A percentile compares a stretch with the other conserved stretches of the same genome.
Evolutionary conservation across 1,140 invertebrate species (phyloP).

Genomic region (Formica exsecta): DNA sequence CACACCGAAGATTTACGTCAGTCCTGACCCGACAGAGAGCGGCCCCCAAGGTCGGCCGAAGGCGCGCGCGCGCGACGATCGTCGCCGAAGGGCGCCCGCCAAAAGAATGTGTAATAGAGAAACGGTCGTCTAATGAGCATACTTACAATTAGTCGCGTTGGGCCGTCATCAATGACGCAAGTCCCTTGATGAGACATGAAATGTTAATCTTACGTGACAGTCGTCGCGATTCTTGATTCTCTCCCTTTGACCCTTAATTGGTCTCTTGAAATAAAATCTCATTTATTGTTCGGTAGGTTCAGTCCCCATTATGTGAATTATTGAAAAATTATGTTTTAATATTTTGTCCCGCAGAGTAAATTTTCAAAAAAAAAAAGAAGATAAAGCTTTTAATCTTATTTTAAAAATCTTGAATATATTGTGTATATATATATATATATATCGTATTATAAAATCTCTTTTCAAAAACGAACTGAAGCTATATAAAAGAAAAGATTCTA

Average conservation of each 20-base stretch:
- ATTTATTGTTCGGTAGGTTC: neutral
- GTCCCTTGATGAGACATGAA: neutral
- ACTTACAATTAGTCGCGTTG: conserved; percentile 13
- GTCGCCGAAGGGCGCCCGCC: conserved; percentile 56
- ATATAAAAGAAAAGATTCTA: conserved; percentile 10
- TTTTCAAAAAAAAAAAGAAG: too few species aligned
- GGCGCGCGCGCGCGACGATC: conserved; percentile 53
- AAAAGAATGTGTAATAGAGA: conserved; percentile 42
- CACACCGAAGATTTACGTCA: conserved; percentile 72
- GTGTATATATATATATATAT: neutral
- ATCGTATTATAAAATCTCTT: neutral
- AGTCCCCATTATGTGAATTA: neutral
- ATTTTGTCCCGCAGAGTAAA: neutral
- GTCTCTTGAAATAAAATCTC: conserved; percentile 31
- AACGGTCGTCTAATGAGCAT: conserved; percentile 22
- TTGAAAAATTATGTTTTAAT: neutral
- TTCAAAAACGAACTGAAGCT: neutral
- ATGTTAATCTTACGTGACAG: conserved; percentile 14
- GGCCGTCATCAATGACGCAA: neutral
- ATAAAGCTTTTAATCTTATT: conserved; percentile 10
- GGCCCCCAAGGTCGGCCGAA: conserved; percentile 66
- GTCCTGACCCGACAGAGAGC: conserved; percentile 68
- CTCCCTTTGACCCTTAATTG: conserved; percentile 16
- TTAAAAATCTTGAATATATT: neutral
- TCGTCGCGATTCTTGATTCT: neutral